These are phyloP conservation scores for Phataginus tricuspis DNA, from an alignment of 2,797 vertebrate species.

Conservation along the genomic window DNA sequence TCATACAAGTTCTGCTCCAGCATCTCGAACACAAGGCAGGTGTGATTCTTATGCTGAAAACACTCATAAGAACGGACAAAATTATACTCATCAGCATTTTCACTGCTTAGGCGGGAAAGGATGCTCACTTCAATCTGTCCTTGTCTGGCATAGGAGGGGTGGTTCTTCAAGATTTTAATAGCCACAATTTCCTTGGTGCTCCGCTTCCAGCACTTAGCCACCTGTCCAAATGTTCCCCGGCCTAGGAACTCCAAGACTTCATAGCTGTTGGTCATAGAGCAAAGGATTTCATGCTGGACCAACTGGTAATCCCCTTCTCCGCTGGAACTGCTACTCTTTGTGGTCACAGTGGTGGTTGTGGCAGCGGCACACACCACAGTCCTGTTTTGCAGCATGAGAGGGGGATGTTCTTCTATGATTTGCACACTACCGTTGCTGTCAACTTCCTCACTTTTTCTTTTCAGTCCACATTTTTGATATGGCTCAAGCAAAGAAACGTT, in stretches of 20 bases:
- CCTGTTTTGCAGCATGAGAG: constrained; percentile 95
- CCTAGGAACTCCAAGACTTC: constrained; percentile 98
- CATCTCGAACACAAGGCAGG: constrained; percentile 99
- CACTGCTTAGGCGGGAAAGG: constrained; percentile 96
- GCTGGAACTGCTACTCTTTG: constrained; percentile 96
- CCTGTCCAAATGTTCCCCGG: constrained; percentile 97
- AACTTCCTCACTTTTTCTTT: constrained; percentile 97
- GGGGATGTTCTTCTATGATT: constrained; percentile 98
- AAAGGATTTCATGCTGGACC: constrained; percentile 98
- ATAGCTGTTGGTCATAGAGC: constrained; percentile 98
- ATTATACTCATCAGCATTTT: constrained; percentile 98
- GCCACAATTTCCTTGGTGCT: constrained; percentile 99
- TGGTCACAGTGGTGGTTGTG: constrained; percentile 96
- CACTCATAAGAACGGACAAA: constrained; percentile 99
- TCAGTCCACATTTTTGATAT: constrained; percentile 95
- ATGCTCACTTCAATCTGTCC: constrained; percentile 99
- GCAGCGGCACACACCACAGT: constrained; percentile 92
- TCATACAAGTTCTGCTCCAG: constrained; percentile 99
- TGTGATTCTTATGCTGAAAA: constrained; percentile 99
- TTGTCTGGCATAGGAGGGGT: constrained; percentile 97
- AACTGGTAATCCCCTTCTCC: constrained; percentile 99
- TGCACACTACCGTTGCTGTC: constrained; percentile 99
- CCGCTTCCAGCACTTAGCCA: constrained; percentile 98
- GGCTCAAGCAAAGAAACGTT: constrained; percentile 92
- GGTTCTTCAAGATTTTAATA: constrained; percentile 98